Base-by-base conservation (phyloP, 2,888 invertebrate species). In the Ypsolopha scabrella region DNA sequence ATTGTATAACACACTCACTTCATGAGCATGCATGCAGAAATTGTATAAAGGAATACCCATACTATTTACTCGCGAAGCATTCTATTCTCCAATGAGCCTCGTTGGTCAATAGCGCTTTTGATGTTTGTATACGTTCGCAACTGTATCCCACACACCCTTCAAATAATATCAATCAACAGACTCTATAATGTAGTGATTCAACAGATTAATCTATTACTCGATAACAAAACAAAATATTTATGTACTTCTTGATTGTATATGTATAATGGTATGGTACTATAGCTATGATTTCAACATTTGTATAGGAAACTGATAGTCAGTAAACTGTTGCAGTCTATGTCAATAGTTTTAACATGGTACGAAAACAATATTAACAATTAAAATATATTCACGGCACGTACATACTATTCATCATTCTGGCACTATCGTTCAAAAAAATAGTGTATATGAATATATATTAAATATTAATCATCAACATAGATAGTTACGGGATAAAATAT, bases 151-250 rank as follows among this genome's bases (percentile, higher is more conserved):
- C 80, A 64, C 70, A 75, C 79, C 80, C 75, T 75, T 71, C 59
- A 64, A 69, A 68, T 64, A 58, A 67, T 64, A 66, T 65, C 62
- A 72, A 66, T 65, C 62, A 72, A 74, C 69, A 73, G 65, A 24
- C 24, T 24, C 2, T 64, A 43, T 35, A 71, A 66, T 74, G 71
- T 67, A 71, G 68, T 72, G 68, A 68, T 58, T 67, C 54, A 82
- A 81, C 80, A 81, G 72, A 80, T 78, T 82, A 80, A 76, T 76
- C 77, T 80, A 80, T 74, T 75, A 79, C 59, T 68, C 73, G 64
- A 78, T 75, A 81, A 81, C 78, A 79, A 75, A 80, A 80, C 76
- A 79, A 72, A 75, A 80, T 76, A n/a, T n/a, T n/a, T n/a, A 71
- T 65, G 70, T 69, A 64, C 68, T 65, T 69, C 61, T 64, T 72